A percentile compares a stretch with the other conserved stretches of the same genome.
Conservation (phyloP, 2,113 vertebrate genomes). For the Cryptoleucopteryx plumbea region DNA sequence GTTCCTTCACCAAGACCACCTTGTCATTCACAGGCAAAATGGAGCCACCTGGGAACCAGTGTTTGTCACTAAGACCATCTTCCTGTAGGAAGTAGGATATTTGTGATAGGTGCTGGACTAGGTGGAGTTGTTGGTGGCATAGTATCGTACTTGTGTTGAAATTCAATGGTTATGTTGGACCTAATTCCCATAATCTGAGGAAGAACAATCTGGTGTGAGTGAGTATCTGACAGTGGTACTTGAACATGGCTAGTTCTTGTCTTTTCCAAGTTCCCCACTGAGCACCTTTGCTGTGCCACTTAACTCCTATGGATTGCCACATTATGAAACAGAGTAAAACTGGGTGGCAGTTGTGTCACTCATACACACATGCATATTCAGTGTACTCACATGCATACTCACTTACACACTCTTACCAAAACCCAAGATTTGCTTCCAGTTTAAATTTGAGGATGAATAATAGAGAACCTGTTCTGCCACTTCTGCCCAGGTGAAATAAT, state of each 20-base stretch:
- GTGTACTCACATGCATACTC: not conserved
- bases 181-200: not conserved
- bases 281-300: not conserved
- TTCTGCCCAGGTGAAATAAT: not conserved
- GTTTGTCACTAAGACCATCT: not conserved
- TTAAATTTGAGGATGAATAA: not conserved
- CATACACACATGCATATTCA: accelerated
- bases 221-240: not conserved
- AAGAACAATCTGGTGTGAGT: not conserved
- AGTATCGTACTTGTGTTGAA: not conserved
- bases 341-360: not conserved
- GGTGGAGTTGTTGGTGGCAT: not conserved
- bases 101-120: not conserved
- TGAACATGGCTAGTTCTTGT: not conserved
- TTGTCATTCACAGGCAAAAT: not conserved
- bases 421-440: not conserved
- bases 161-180: not conserved
- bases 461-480: not conserved
- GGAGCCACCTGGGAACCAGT: not conserved
- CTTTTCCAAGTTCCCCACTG: not conserved
- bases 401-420: not conserved
- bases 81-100: not conserved
- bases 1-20: not conserved
- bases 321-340: not conserved
- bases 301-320: not conserved